Percentiles rank a stretch among this genome's conserved stretches.
These are phyloP conservation scores for Arbacia lixula DNA, from an alignment of 53 echinoderm and acorn worm species.

Conservation along the genomic window DNA sequence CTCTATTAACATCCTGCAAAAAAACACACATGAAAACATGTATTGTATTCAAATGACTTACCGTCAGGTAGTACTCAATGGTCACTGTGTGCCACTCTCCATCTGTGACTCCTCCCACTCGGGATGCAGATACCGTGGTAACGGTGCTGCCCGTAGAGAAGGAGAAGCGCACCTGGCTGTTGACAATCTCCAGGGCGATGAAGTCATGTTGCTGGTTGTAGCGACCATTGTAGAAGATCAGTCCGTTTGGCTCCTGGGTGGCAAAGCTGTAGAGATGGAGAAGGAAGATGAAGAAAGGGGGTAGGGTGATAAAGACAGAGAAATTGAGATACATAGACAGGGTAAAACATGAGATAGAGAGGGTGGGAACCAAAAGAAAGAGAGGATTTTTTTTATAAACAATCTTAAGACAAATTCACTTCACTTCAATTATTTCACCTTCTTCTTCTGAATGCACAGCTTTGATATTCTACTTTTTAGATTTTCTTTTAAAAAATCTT, in stretches of 20 bases:
- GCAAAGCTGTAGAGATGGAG: slow-evolving; percentile 75
- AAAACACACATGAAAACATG: too few relatives aligned
- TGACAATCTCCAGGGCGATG: slow-evolving; percentile 91
- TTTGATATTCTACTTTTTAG: too few relatives aligned
- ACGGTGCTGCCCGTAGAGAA: slow-evolving; percentile 87
- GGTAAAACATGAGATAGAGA: too few relatives aligned
- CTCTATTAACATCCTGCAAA: too few relatives aligned
- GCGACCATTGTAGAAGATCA: slow-evolving; percentile 96
- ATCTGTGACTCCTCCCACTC: slow-evolving; percentile 89
- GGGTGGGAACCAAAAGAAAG: too few relatives aligned
- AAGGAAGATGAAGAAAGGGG: background rate
- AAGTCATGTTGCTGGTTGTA: slow-evolving; percentile 99
- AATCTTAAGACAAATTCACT: too few relatives aligned
- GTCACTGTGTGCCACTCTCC: slow-evolving; percentile 89
- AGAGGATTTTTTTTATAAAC: too few relatives aligned
- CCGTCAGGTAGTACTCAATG: slow-evolving; percentile 84
- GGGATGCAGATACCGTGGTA: slow-evolving; percentile 85
- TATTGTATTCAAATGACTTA: slow-evolving; percentile 38
- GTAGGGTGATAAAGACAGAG: background rate
- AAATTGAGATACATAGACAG: too few relatives aligned
- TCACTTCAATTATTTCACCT: too few relatives aligned
- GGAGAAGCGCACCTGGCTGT: slow-evolving; percentile 88
- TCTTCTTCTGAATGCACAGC: too few relatives aligned
- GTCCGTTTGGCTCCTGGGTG: slow-evolving; percentile 94
- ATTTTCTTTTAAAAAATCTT: too few relatives aligned